Conservation (phyloP, 92 coral and sea anemone species). For the Epizoanthus stellaris region DNA sequence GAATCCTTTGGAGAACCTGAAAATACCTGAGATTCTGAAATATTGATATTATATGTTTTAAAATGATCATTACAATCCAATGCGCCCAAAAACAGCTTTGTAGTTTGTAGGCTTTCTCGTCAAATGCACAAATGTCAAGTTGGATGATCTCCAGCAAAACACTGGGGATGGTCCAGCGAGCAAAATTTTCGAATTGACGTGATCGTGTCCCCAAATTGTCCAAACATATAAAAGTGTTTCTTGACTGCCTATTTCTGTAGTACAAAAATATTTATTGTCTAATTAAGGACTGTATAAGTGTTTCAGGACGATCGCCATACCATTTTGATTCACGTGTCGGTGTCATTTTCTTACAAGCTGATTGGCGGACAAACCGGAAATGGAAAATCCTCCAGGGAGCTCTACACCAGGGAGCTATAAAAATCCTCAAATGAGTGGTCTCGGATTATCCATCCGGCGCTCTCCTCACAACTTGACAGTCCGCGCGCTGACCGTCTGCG, state of each 20-base stretch:
- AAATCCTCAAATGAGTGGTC: slow-evolving; percentile 5
- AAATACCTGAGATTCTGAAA: neutral
- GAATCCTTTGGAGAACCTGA: neutral
- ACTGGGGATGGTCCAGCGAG: neutral
- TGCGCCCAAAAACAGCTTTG: neutral
- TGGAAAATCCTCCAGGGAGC: slow-evolving; percentile 18
- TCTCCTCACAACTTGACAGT: slow-evolving; percentile 11
- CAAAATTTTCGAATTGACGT: neutral
- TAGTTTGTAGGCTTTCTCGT: no score
- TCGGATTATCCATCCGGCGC: slow-evolving; percentile 21
- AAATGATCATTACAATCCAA: neutral
- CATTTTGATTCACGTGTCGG: slow-evolving; percentile 23
- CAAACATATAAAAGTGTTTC: slow-evolving; percentile 8
- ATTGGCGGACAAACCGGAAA: slow-evolving; percentile 32
- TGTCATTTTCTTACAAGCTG: neutral
- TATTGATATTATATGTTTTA: neutral
- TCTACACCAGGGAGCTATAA: neutral
- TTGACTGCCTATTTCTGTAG: slow-evolving; percentile 8
- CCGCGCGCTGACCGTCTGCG: neutral
- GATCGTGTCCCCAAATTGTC: slow-evolving; percentile 1
- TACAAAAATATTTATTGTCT: neutral
- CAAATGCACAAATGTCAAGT: neutral
- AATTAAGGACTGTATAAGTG: neutral
- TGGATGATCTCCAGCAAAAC: neutral
- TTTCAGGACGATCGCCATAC: neutral